These are phyloP conservation scores for Sinodicranocentrus sp. DNA, from an alignment of 2,888 invertebrate species.

Conservation along the genomic window DNA sequence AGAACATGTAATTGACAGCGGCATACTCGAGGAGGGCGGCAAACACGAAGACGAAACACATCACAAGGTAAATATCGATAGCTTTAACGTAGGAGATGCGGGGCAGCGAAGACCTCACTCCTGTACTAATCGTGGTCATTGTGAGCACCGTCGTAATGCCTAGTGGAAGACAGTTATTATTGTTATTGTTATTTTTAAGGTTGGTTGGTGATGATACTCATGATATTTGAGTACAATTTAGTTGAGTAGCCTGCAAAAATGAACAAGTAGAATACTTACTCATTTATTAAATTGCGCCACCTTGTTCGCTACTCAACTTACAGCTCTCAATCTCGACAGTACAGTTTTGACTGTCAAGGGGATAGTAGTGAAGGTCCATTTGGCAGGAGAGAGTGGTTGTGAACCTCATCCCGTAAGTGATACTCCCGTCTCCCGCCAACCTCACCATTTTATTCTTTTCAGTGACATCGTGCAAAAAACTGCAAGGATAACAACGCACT, in stretches of 20 bases:
- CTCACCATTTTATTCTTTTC: slow-evolving; percentile 98
- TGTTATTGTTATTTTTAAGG: background rate
- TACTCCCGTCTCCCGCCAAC: slow-evolving; percentile 94
- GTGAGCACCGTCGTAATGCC: slow-evolving; percentile 99
- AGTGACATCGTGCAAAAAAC: slow-evolving; percentile 98
- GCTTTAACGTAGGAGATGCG: slow-evolving; percentile 99
- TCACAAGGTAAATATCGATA: slow-evolving; percentile 98
- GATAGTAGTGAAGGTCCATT: slow-evolving; percentile 99
- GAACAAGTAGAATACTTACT: too few species aligned
- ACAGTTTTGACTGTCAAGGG: slow-evolving; percentile 98
- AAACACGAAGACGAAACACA: slow-evolving; percentile 99
- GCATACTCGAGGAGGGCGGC: slow-evolving; percentile 98
- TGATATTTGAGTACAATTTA: too few species aligned
- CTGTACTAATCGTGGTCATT: slow-evolving; percentile 99
- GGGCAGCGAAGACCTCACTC: slow-evolving; percentile 96
- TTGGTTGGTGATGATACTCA: background rate
- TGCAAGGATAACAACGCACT: too few species aligned
- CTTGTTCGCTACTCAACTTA: too few species aligned
- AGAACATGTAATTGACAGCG: slow-evolving; percentile 99
- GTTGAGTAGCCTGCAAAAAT: too few species aligned
- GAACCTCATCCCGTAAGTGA: slow-evolving; percentile 99
- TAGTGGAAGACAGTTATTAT: slow-evolving; percentile 78
- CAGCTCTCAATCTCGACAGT: slow-evolving; percentile 99
- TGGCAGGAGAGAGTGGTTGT: slow-evolving; percentile 99
- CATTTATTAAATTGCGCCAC: too few species aligned